These are phyloP conservation scores for Epirrhoe alternata DNA, from an alignment of 2,888 invertebrate genomes.

Conservation along the genomic window DNA sequence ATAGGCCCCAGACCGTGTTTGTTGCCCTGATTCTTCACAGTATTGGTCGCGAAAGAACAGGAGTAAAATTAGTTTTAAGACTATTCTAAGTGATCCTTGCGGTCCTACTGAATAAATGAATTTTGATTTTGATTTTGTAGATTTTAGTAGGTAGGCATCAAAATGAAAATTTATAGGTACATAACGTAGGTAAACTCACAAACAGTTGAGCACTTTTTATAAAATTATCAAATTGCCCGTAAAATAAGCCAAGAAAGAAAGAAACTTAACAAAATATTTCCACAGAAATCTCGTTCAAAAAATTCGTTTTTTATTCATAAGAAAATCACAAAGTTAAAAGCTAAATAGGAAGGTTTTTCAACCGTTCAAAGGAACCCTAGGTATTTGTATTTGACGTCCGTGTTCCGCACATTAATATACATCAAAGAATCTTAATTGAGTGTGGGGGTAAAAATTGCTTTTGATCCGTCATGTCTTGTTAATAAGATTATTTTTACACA, in stretches of 20 bases:
- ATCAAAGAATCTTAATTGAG: conserved; percentile 25
- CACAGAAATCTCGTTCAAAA: conserved; percentile 1
- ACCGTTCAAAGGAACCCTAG: conserved; percentile 35
- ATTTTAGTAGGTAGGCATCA: too few species aligned
- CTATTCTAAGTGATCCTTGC: too few species aligned
- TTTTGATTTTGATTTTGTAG: too few species aligned
- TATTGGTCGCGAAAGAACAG: too few species aligned
- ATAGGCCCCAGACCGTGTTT: too few species aligned
- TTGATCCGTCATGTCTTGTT: neutral
- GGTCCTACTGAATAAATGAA: too few species aligned
- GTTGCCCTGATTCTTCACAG: too few species aligned
- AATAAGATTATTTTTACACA: neutral
- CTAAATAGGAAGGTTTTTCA: conserved; percentile 39
- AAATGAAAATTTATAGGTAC: too few species aligned
- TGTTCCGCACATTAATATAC: conserved; percentile 20
- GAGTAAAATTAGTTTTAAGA: too few species aligned
- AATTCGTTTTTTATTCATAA: neutral
- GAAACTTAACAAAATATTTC: conserved; percentile 2
- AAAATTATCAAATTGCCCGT: neutral
- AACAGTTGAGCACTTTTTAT: too few species aligned
- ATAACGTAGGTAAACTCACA: too few species aligned
- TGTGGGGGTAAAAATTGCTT: conserved; percentile 5
- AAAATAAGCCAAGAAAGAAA: neutral
- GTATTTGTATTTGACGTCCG: conserved; percentile 25
- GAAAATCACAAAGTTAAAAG: conserved; percentile 25